These are phyloP conservation scores for Gallinago stenura DNA, from an alignment of 2,797 vertebrate species.

Conservation along the genomic window DNA sequence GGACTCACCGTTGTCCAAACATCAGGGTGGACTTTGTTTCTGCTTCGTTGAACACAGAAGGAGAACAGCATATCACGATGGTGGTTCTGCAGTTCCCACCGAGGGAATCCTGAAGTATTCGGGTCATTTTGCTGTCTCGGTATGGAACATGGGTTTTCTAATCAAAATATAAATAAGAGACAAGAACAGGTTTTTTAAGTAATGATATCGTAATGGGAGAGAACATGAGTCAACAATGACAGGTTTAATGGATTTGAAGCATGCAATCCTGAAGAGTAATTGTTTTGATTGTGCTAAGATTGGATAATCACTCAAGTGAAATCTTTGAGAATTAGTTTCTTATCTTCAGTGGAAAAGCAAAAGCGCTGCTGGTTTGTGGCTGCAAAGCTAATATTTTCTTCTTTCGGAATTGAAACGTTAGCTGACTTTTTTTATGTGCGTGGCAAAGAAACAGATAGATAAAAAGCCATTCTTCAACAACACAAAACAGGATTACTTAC, in stretches of 20 bases:
- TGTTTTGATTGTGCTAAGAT: background rate
- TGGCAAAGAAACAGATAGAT: background rate
- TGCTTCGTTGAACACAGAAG: constrained; percentile 91
- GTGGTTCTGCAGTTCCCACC: constrained; percentile 95
- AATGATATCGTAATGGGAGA: fast-evolving
- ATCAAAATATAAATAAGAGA: background rate
- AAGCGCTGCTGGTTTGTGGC: background rate
- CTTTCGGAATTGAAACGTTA: background rate
- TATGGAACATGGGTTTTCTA: constrained; percentile 93
- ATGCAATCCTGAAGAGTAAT: background rate
- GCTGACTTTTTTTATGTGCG: background rate
- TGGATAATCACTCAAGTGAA: background rate
- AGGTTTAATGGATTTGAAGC: background rate
- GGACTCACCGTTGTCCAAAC: constrained; percentile 91
- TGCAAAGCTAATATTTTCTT: background rate
- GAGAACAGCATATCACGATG: constrained; percentile 95
- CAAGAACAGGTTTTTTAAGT: background rate
- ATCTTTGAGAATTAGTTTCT: background rate
- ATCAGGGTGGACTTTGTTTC: constrained; percentile 95
- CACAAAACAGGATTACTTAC: constrained; percentile 80
- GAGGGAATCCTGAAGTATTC: constrained; percentile 94
- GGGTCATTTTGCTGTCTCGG: constrained; percentile 95
- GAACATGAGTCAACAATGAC: fast-evolving
- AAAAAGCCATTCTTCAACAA: background rate
- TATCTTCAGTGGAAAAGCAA: background rate